Conservation (phyloP, 2,888 invertebrate species). For the Merodon equestris region DNA sequence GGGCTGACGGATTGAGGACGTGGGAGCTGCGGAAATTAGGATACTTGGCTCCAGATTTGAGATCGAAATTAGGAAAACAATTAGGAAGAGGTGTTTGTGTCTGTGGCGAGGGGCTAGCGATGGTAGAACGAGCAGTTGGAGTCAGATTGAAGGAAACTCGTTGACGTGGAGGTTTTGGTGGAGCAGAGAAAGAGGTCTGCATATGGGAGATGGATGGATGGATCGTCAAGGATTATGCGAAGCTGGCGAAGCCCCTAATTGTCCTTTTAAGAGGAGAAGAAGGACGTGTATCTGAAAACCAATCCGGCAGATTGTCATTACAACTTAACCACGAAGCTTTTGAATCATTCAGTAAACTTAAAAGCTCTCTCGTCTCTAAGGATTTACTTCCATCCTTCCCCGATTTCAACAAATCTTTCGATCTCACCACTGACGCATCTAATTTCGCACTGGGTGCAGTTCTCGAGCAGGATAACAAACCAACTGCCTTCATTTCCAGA, state of each 20-base stretch:
- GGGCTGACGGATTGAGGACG: no score
- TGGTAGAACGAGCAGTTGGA: no score
- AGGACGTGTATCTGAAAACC: constrained; percentile 38
- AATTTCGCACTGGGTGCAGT: constrained; percentile 27
- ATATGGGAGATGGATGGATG: no score
- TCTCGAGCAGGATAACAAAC: constrained; percentile 15
- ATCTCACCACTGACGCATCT: constrained; percentile 27
- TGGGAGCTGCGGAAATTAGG: no score
- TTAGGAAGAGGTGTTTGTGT: no score
- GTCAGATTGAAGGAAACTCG: no score
- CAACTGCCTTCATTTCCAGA: constrained; percentile 16
- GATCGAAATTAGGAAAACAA: no score
- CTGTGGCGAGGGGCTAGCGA: no score
- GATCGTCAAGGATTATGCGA: constrained; percentile 62
- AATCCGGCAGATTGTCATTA: constrained; percentile 11
- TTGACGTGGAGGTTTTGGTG: no score
- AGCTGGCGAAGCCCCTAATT: constrained; percentile 64
- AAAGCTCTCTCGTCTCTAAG: constrained; percentile 22
- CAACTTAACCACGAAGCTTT: constrained; percentile 17
- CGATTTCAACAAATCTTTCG: constrained; percentile 11
- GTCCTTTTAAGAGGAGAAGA: constrained; percentile 57
- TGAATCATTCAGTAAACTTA: constrained; percentile 16
- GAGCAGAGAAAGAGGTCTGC: no score
- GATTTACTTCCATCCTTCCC: constrained; percentile 9
- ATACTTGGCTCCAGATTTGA: no score